A percentile compares a stretch with the other conserved stretches of the same genome.
Conservation (phyloP, 2,888 invertebrate genomes). For the Galerucella calmariensis region DNA sequence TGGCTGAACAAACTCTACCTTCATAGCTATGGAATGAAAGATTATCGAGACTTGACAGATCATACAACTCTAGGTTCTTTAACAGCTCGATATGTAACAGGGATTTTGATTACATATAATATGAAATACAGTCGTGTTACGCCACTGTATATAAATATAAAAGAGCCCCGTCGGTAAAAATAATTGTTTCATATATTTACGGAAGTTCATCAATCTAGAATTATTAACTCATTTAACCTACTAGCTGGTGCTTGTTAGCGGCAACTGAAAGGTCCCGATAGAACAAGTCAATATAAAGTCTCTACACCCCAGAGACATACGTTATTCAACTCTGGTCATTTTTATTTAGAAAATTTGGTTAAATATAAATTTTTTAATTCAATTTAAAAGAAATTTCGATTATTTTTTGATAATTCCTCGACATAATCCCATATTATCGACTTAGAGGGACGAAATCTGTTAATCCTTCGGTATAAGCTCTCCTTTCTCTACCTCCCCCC, state of each 20-base stretch:
- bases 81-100: no score
- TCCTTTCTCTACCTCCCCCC: neutral
- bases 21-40: no score
- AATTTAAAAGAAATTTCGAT: no score
- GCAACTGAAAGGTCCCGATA: neutral
- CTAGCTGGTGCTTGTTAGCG: neutral
- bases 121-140: neutral
- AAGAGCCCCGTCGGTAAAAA: slow-evolving; percentile 13
- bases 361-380: no score
- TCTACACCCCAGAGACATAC: neutral
- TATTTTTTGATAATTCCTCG: no score
- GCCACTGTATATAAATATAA: slow-evolving; percentile 1
- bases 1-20: no score
- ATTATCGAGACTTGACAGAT: no score
- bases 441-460: neutral
- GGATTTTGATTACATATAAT: no score
- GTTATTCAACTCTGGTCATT: neutral
- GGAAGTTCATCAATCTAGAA: slow-evolving; percentile 25
- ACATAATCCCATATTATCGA: neutral
- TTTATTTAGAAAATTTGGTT: neutral
- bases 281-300: neutral
- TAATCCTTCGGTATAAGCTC: neutral
- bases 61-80: no score
- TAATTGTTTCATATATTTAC: slow-evolving; percentile 27
- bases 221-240: neutral